These are phyloP conservation scores for Andrena bicolor DNA, from an alignment of 2,888 invertebrate genomes.

Conservation along the genomic window DNA sequence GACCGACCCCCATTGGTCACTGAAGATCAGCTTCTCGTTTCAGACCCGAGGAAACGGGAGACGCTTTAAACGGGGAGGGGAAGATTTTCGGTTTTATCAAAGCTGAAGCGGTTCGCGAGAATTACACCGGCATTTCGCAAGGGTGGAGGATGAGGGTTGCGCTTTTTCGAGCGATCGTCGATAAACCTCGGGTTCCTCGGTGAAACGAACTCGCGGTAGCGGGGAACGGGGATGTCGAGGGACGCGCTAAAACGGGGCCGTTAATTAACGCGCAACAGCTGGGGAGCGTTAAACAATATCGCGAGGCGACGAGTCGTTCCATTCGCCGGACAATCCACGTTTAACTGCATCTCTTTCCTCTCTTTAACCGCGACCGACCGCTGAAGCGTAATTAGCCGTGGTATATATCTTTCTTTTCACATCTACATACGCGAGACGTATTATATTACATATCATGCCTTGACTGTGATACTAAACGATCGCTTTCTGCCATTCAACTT, in stretches of 20 bases:
- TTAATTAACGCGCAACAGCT: not conserved
- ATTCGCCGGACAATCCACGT: not conserved
- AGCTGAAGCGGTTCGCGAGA: no score
- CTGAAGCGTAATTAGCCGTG: conserved; percentile 22
- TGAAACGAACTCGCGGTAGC: not conserved
- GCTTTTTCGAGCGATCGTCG: not conserved
- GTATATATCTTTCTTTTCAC: conserved; percentile 1
- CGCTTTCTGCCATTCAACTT: conserved; percentile 73
- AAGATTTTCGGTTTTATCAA: no score
- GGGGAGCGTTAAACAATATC: not conserved
- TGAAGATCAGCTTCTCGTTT: no score
- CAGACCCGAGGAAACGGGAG: no score
- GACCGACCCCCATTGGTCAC: no score
- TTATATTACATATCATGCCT: conserved; percentile 65
- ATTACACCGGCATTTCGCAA: not conserved
- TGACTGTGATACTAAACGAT: conserved; percentile 71
- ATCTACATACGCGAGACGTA: conserved; percentile 4
- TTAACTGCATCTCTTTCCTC: conserved; percentile 28
- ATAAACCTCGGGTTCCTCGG: not conserved
- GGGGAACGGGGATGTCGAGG: not conserved
- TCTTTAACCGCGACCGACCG: conserved; percentile 20
- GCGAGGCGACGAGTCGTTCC: conserved; percentile 26
- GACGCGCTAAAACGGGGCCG: not conserved
- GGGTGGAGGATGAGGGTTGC: not conserved
- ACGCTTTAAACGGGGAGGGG: no score